Evolutionary conservation across 1,140 invertebrate genomes (phyloP).

Genomic region (Macrotrachela quadricornifera): DNA sequence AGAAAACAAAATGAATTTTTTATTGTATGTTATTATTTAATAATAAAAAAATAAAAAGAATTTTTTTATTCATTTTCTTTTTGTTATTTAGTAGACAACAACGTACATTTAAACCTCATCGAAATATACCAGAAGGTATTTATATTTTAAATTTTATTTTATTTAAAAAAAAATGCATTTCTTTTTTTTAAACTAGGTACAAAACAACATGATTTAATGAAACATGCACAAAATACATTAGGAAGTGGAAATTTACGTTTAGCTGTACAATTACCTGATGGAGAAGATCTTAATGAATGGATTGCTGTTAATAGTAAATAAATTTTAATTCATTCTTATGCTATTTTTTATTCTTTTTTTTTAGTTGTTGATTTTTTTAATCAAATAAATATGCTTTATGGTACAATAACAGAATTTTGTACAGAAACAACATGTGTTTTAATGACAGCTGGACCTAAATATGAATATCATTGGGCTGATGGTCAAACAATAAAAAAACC

Average conservation of each 20-base stretch:
- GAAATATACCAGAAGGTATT: conserved; percentile 69
- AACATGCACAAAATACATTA: conserved; percentile 89
- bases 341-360: neutral
- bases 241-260: conserved; percentile 85
- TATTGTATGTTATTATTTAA: too few species aligned
- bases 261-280: conserved; percentile 87
- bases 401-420: conserved; percentile 96
- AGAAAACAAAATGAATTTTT: too few species aligned
- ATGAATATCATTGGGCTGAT: conserved; percentile 99
- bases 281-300: conserved; percentile 98
- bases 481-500: conserved; percentile 93
- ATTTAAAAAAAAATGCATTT: too few species aligned
- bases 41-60: too few species aligned
- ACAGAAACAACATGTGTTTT: conserved; percentile 89
- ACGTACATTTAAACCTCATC: conserved; percentile 77
- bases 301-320: conserved; percentile 86
- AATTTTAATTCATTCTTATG: conserved; percentile 11
- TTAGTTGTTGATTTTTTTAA: conserved; percentile 79
- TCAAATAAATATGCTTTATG: conserved; percentile 99
- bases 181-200: too few species aligned
- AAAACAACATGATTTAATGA: conserved; percentile 65
- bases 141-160: too few species aligned
- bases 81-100: neutral
- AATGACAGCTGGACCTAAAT: conserved; percentile 83
- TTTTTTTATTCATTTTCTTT: neutral